Percentiles rank a stretch among this genome's conserved stretches.
Conservation (phyloP, 2,888 invertebrate genomes). For the Drosophila pegasa region DNA sequence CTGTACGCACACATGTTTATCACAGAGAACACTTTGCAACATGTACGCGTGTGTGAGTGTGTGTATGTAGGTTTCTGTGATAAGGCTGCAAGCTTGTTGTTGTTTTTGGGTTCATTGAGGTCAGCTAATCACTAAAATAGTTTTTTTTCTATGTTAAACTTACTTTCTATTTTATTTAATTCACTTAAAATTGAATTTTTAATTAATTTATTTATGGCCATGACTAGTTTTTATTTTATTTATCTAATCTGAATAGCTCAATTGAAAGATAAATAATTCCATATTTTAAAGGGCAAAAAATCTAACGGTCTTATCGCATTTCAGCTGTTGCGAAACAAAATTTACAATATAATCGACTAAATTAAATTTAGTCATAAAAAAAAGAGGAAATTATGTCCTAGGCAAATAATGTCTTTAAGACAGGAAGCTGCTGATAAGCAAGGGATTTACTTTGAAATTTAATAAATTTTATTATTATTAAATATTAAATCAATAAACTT, state of each 20-base stretch:
- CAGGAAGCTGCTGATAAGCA: no score
- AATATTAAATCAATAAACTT: no score
- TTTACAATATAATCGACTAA: neutral
- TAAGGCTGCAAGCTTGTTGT: constrained; percentile 6
- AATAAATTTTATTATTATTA: no score
- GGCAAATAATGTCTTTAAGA: neutral
- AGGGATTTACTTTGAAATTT: no score
- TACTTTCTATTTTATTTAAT: constrained; percentile 1
- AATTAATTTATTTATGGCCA: neutral
- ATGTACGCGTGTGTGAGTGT: neutral
- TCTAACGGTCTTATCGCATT: neutral
- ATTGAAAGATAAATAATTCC: neutral
- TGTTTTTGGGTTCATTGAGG: constrained; percentile 1
- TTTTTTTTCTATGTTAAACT: constrained; percentile 1
- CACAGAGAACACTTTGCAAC: neutral
- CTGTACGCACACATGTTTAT: neutral
- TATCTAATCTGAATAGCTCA: neutral
- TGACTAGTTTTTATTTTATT: neutral
- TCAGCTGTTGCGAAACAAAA: constrained; percentile 1
- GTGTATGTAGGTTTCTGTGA: constrained; percentile 5
- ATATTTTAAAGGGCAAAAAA: neutral
- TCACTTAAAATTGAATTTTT: neutral
- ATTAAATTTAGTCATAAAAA: no score
- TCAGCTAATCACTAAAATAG: constrained; percentile 4
- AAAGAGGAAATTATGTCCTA: neutral